These are phyloP conservation scores for Chironomus tentans DNA, from an alignment of 2,888 invertebrate species.

Conservation along the genomic window DNA sequence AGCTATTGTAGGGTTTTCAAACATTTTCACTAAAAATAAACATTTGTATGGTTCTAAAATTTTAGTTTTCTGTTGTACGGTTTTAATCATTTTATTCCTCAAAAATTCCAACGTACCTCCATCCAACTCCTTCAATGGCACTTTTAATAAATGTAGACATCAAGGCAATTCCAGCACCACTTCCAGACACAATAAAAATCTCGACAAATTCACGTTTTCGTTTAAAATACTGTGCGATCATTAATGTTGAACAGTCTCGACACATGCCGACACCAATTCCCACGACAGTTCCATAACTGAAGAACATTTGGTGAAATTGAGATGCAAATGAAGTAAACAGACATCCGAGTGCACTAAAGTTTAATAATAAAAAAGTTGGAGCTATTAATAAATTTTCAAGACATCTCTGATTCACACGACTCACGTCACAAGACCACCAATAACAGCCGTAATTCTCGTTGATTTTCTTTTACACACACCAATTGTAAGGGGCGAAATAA, in stretches of 20 bases:
- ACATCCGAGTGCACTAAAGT: constrained; percentile 60
- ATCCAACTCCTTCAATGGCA: constrained; percentile 44
- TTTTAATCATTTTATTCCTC: too few species aligned
- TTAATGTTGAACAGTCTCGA: constrained; percentile 74
- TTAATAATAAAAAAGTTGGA: not conserved
- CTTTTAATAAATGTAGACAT: constrained; percentile 75
- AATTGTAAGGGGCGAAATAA: constrained; percentile 74
- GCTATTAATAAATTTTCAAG: not conserved
- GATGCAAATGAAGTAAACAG: constrained; percentile 84
- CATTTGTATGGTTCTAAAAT: too few species aligned
- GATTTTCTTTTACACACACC: constrained; percentile 78
- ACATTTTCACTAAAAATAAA: too few species aligned
- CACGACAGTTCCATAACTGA: constrained; percentile 66
- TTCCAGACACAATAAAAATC: constrained; percentile 78
- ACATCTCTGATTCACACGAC: not conserved
- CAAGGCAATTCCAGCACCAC: constrained; percentile 72
- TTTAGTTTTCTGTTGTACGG: not conserved
- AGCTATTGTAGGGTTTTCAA: too few species aligned
- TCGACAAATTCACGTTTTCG: constrained; percentile 74
- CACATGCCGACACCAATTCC: constrained; percentile 80
- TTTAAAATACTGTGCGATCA: constrained; percentile 88
- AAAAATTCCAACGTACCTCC: constrained; percentile 29
- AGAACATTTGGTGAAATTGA: constrained; percentile 81
- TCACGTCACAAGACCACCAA: constrained; percentile 69
- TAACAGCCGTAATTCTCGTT: constrained; percentile 77